These are phyloP conservation scores for Trichoplax adhaerens DNA, from an alignment of 37 sponge, comb jelly and placozoan species.

Conservation along the genomic window DNA sequence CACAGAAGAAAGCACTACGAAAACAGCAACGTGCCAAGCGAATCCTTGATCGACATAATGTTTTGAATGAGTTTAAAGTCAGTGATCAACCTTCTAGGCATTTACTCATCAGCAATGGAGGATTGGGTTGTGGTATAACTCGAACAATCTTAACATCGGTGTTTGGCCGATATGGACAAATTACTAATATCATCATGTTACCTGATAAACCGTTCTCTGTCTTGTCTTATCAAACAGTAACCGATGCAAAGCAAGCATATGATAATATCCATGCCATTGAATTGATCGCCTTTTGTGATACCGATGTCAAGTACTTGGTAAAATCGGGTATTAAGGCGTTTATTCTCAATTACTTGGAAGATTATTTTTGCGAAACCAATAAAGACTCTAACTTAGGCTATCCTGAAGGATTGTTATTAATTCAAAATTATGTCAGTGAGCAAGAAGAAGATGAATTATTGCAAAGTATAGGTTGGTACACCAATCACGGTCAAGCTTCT, in stretches of 20 bases:
- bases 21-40: no score
- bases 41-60: no score
- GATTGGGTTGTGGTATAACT: constrained; percentile 25
- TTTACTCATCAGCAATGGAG: constrained; percentile 48
- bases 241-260: neutral
- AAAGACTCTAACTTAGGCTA: neutral
- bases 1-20: no score
- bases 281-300: constrained; percentile 3
- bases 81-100: constrained; percentile 11
- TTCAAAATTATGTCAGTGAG: no score
- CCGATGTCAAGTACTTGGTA: neutral
- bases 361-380: no score
- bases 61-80: no score
- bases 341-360: no score
- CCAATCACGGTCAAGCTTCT: neutral
- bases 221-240: neutral
- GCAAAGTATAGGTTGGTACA: neutral
- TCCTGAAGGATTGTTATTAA: no score
- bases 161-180: neutral
- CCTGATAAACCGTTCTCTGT: no score
- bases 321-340: neutral
- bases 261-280: neutral
- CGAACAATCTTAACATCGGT: constrained; percentile 8
- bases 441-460: no score
- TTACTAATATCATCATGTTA: no score